Evolutionary conservation across 2,797 vertebrate genomes (phyloP).

Genomic region (Peromyscus eremicus): DNA sequence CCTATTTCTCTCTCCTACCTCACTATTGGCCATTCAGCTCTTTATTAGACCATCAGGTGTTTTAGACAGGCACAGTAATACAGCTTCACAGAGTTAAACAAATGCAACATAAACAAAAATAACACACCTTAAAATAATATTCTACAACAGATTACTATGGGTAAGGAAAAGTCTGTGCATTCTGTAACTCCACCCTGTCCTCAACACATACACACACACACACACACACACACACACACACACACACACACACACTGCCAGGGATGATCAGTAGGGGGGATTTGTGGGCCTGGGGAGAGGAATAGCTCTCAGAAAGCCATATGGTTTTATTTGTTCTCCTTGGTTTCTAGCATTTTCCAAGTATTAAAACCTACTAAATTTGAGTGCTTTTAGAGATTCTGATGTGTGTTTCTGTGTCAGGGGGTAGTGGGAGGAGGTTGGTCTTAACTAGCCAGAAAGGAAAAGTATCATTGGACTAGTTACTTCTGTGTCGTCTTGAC

Average conservation of each 20-base stretch:
- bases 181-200: not conserved
- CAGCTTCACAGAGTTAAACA: no score
- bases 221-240: no score
- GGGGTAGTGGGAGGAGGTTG: not conserved
- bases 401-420: not conserved
- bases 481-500: not conserved
- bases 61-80: no score
- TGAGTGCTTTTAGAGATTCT: conserved; percentile 20
- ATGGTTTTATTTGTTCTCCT: not conserved
- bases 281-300: not conserved
- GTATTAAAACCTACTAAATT: not conserved
- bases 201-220: no score
- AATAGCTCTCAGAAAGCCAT: not conserved
- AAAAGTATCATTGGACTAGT: not conserved
- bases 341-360: conserved; percentile 22
- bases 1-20: no score
- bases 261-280: not conserved
- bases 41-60: no score
- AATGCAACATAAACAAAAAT: no score
- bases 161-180: not conserved
- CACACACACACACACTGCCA: no score
- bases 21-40: no score
- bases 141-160: no score
- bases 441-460: not conserved
- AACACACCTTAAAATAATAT: no score